These are phyloP conservation scores for Prionailurus bengalensis DNA, from an alignment of 2,113 vertebrate species.

Conservation along the genomic window DNA sequence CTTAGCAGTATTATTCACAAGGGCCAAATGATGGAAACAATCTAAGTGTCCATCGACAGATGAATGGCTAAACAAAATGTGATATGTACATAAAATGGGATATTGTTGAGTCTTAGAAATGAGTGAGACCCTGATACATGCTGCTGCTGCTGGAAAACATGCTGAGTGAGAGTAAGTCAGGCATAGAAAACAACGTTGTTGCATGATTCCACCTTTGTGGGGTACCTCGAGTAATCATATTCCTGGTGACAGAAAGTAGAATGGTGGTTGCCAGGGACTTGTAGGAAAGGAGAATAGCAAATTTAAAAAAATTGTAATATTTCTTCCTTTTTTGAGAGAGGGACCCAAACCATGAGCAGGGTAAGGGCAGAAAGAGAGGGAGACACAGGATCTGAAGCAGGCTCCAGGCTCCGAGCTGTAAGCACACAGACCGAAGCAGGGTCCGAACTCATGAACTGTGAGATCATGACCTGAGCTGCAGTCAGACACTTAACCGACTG, in stretches of 20 bases:
- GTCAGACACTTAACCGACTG: too few relatives aligned
- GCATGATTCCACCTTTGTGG: not conserved
- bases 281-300: fast-evolving
- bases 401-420: too few relatives aligned
- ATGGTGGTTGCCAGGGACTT: not conserved
- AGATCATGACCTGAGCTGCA: too few relatives aligned
- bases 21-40: not conserved
- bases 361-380: too few relatives aligned
- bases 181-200: not conserved
- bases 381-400: too few relatives aligned
- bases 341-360: too few relatives aligned
- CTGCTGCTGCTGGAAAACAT: not conserved
- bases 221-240: not conserved
- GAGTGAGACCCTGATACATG: not conserved
- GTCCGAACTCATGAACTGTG: too few relatives aligned
- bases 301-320: too few relatives aligned
- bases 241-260: not conserved
- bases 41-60: not conserved
- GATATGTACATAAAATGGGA: not conserved
- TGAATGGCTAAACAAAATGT: not conserved
- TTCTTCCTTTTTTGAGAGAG: too few relatives aligned
- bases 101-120: not conserved
- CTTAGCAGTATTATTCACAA: not conserved
- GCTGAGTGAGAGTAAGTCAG: not conserved
- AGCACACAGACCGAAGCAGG: too few relatives aligned